phyloP scores from a whole-genome alignment of 1,140 invertebrate genomes.

The Saxidomus purpurata region DNA sequence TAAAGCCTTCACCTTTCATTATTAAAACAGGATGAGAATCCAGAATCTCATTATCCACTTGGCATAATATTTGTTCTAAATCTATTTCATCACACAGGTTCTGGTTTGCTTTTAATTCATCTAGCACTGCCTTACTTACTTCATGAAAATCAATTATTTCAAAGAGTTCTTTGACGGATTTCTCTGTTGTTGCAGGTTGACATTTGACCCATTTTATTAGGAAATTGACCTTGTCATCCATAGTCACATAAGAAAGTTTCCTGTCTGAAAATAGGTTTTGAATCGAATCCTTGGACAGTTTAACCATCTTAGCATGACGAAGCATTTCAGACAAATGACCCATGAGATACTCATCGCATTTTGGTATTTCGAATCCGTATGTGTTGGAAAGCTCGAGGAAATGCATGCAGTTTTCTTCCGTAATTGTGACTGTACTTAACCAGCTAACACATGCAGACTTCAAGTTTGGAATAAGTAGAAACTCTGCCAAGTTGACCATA shows the following conservation, averaged over 20 bases:
- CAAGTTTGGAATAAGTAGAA: slow-evolving; percentile 10
- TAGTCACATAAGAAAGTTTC: background rate
- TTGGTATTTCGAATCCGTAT: background rate
- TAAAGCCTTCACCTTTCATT: too few species aligned
- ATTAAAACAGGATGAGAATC: background rate
- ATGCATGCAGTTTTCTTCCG: background rate
- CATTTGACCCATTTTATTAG: background rate
- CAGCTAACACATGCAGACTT: slow-evolving; percentile 4
- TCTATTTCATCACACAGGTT: background rate
- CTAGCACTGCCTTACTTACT: background rate
- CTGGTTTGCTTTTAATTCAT: background rate
- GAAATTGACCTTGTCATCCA: background rate
- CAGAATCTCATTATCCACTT: background rate
- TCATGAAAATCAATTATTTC: background rate
- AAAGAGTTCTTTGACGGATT: background rate
- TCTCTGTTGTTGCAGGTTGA: background rate
- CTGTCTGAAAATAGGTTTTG: background rate
- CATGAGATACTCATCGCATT: background rate
- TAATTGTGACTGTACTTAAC: background rate
- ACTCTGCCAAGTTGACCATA: background rate
- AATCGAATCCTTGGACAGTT: slow-evolving; percentile 16
- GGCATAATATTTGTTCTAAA: background rate
- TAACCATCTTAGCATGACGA: background rate
- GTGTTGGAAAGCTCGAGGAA: background rate
- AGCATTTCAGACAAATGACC: background rate